Conservation (phyloP, 92 coral and sea anemone species). For the Paragorgia papillata region DNA sequence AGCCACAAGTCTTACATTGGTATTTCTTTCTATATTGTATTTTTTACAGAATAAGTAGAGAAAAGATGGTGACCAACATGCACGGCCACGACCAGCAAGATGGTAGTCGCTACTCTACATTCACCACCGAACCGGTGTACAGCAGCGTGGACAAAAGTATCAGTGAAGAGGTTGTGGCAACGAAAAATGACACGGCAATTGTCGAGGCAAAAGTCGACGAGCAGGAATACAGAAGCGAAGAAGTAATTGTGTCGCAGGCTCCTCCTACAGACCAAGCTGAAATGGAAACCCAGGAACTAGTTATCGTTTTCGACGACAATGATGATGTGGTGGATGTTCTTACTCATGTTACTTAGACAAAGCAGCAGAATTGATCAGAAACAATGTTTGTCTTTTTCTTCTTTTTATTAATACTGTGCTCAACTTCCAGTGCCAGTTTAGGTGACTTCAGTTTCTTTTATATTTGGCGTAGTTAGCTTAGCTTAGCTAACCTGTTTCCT, state of each 20-base stretch:
- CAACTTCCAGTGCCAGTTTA: too few relatives aligned
- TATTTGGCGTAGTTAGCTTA: too few relatives aligned
- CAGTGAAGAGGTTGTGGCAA: background rate
- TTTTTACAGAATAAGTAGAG: background rate
- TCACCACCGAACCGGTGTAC: constrained; percentile 2
- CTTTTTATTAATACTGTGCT: too few relatives aligned
- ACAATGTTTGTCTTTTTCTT: background rate
- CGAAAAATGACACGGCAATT: background rate
- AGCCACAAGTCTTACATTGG: too few relatives aligned
- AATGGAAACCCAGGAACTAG: constrained; percentile 44
- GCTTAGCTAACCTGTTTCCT: too few relatives aligned
- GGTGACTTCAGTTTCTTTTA: too few relatives aligned
- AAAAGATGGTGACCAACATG: constrained; percentile 18
- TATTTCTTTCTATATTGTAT: too few relatives aligned
- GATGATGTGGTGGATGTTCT: constrained; percentile 38
- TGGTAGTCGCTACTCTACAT: background rate
- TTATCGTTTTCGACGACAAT: constrained; percentile 26
- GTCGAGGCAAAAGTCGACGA: constrained; percentile 11
- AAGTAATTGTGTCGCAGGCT: constrained; percentile 27
- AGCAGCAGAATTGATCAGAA: background rate
- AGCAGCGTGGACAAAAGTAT: background rate
- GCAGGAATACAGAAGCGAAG: constrained; percentile 14
- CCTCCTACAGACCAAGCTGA: constrained; percentile 26
- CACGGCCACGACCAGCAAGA: constrained; percentile 13
- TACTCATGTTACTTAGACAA: constrained; percentile 7